Evolutionary conservation across 2,797 vertebrate genomes (phyloP).

Genomic region (Pseudochirops cupreus): DNA sequence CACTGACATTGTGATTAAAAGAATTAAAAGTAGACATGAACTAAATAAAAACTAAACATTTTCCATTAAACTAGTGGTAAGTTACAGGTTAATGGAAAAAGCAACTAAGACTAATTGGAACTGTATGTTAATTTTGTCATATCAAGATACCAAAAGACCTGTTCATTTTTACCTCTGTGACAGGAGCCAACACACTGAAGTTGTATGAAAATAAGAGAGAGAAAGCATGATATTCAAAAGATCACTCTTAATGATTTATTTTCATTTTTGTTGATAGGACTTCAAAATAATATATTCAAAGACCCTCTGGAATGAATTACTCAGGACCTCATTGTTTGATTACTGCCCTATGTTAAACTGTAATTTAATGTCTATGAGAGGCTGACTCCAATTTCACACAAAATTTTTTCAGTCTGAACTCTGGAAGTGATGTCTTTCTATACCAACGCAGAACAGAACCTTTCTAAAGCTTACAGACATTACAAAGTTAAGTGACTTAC

Average conservation of each 20-base stretch:
- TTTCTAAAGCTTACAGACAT: background rate
- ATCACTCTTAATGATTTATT: background rate
- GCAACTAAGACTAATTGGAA: conserved; percentile 42
- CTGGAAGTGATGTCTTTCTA: background rate
- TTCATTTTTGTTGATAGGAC: conserved; percentile 36
- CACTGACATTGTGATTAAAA: background rate
- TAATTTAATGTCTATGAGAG: background rate
- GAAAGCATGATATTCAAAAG: conserved; percentile 26
- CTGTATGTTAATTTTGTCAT: conserved; percentile 33
- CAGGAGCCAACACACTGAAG: conserved; percentile 39
- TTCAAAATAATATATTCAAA: conserved; percentile 48
- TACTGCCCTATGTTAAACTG: background rate
- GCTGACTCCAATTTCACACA: background rate
- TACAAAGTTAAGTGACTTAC: background rate
- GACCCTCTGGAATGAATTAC: background rate
- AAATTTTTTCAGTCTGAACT: background rate
- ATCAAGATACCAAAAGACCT: conserved; percentile 38
- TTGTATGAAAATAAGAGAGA: conserved; percentile 53
- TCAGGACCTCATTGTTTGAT: background rate
- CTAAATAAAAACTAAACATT: conserved; percentile 24
- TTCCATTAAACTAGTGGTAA: conserved; percentile 38
- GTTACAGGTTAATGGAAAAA: conserved; percentile 25
- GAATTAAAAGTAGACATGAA: conserved; percentile 7
- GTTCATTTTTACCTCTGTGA: background rate
- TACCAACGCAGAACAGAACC: background rate